Base-by-base conservation (phyloP, 2,888 invertebrate species). In the Aelia acuminata region DNA sequence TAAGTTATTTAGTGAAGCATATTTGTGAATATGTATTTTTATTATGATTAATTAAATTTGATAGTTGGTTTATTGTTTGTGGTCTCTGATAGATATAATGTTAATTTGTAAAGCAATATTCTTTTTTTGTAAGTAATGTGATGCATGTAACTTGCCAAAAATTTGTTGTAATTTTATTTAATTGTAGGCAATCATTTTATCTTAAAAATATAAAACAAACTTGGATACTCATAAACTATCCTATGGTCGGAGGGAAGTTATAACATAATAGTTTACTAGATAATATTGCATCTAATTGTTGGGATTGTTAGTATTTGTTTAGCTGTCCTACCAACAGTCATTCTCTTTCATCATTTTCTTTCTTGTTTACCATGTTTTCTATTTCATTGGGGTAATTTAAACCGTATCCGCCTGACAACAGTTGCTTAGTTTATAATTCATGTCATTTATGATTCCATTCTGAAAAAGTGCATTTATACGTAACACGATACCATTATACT, bases 21-120 rank as follows among this genome's bases (percentile, higher is more conserved):
- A 49, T 80, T 57, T 88, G 43, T 84, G 53, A 47, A 75, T 84
- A 57, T 84, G 88, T 88, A 84, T 88, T 88, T 84, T 88, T 80
- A 84, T 84, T 87, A 84, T 87, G 15, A 50, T 87, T 47, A 70
- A 48, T 87, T 48, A 75, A 47, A 47, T 47, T n/a, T 63, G 31
- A 57, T 39, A 80, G 39, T 75, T 75, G 39, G n/a, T 75, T 86
- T 39, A 43, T 57, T 63, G 57, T 70, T 87, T 87, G 87, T 87
- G 87, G 87, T 70, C 87, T 87, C 87, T 87, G 87, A 87, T 87
- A 70, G 57, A 47, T 20, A 70, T 87, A 43, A 86, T 20, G 11
- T 75, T 75, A 20, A 43, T 70, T 87, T 31, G 49, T 48, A 0
- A 48, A 48, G 22, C 26, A 49, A 84, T 20, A 22, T 31, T 31